Conservation (phyloP, 2,797 vertebrate genomes). For the Sebastes iracundus region DNA sequence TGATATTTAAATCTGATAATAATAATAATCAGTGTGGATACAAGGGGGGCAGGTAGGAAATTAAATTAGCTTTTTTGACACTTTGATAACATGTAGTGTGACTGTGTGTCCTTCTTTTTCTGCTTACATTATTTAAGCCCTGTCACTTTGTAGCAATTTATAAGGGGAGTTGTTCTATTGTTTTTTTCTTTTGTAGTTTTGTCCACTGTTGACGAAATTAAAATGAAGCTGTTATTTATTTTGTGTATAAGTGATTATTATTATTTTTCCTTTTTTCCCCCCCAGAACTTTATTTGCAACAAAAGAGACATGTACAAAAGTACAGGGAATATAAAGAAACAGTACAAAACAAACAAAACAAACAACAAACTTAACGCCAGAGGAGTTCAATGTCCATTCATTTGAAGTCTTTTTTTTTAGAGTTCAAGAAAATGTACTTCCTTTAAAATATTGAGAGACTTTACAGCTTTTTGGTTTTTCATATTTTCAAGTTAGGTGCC, state of each 20-base stretch:
- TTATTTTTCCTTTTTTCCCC: too few relatives aligned
- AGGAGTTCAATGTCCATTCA: too few relatives aligned
- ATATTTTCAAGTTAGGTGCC: too few relatives aligned
- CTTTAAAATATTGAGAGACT: too few relatives aligned
- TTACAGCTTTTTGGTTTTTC: too few relatives aligned
- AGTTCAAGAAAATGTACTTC: too few relatives aligned
- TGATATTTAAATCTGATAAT: not conserved
- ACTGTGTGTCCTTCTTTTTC: not conserved
- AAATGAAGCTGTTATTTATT: not conserved
- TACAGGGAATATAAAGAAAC: too few relatives aligned
- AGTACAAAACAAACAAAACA: too few relatives aligned
- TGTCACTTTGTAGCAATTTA: not conserved
- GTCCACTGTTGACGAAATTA: slow-evolving; percentile 4
- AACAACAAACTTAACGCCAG: too few relatives aligned
- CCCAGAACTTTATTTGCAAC: too few relatives aligned
- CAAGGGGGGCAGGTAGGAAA: not conserved
- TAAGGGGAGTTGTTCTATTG: not conserved
- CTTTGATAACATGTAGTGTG: not conserved
- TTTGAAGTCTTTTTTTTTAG: too few relatives aligned
- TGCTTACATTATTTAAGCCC: not conserved
- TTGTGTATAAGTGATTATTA: not conserved
- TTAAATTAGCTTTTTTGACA: not conserved
- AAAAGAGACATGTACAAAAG: too few relatives aligned
- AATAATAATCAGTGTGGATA: not conserved
- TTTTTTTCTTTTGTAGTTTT: slow-evolving; percentile 19